Evolutionary conservation across 2,888 invertebrate species (phyloP), one percentile per base, ranked within the genome.

Genomic region (Dascillus cervinus): DNA sequence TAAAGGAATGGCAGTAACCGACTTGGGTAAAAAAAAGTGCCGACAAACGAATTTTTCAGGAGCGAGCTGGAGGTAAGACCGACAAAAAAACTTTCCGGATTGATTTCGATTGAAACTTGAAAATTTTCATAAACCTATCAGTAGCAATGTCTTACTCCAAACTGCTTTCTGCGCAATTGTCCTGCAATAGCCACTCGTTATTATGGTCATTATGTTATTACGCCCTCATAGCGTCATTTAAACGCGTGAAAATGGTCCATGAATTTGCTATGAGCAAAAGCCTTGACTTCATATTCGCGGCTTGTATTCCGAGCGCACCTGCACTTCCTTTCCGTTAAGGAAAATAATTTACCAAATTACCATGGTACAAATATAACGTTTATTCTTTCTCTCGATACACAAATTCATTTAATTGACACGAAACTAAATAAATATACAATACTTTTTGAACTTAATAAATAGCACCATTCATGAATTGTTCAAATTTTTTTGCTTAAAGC

Each of bases 191-290:
- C 57, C 50, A 52, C 53, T 53, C 55, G 57, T 58, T 56, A 65
- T 64, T 65, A 64, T 55, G 55, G 58, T 57, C 58, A 65, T 65
- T 65, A 65, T 62, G 55, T 58, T 60, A 65, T 65, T 65, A 65
- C 63, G 65, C 63, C 64, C 60, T 63, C 63, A 50, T 54, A 57
- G 50, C 56, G 50, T 49, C 50, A 52, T 58, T 62, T 62, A 60
- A 60, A 62, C 58, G 56, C 59, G 58, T 59, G 53, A 61, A 63
- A 62, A 62, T 62, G 58, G 58, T 55, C 56, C 61, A 51, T 60
- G 58, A 59, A 58, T 58, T 58, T 51, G 56, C 55, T 52, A 53
- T 46, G 49, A 54, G 48, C 46, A 51, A 50, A 50, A 60, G 53
- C 58, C 60, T 61, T 62, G 60, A 58, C 50, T 38, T 28, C 22